Evolutionary conservation across 2,797 vertebrate species (phyloP).

Genomic region (Sebastes dallii): DNA sequence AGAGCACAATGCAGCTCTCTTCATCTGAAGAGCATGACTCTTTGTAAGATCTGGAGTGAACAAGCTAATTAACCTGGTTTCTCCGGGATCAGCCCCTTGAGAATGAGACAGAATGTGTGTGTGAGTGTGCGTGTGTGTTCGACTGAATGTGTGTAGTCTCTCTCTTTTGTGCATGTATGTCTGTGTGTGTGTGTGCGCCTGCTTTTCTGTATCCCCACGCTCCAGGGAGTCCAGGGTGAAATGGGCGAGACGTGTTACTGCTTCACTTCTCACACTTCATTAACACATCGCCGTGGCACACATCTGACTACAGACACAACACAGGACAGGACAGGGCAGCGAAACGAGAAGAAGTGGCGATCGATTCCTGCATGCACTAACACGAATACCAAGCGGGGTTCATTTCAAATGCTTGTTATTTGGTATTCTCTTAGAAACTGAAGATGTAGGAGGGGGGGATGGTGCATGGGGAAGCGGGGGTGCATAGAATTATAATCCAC

Average conservation of each 20-base stretch:
- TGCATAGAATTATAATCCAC: slow-evolving; percentile 65
- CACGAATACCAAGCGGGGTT: slow-evolving; percentile 34
- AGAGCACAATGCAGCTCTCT: slow-evolving; percentile 67
- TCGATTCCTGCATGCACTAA: slow-evolving; percentile 11
- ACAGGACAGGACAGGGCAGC: slow-evolving; percentile 30
- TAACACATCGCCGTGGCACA: slow-evolving; percentile 82
- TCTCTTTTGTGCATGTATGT: slow-evolving; percentile 10
- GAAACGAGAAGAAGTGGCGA: slow-evolving; percentile 1
- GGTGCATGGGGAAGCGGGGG: slow-evolving; percentile 13
- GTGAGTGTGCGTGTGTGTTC: background rate
- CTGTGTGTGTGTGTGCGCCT: background rate
- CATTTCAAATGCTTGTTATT: slow-evolving; percentile 64
- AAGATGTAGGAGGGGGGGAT: slow-evolving; percentile 43
- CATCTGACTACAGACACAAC: slow-evolving; percentile 68
- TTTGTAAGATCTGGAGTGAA: slow-evolving; percentile 81
- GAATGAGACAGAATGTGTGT: slow-evolving; percentile 71
- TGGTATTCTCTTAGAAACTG: slow-evolving; percentile 75
- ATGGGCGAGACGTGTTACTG: slow-evolving; percentile 84
- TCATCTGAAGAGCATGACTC: slow-evolving; percentile 71
- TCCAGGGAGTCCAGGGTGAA: slow-evolving; percentile 72
- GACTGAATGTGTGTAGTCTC: background rate
- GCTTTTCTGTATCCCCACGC: slow-evolving; percentile 38
- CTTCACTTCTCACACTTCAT: slow-evolving; percentile 93
- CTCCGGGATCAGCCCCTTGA: slow-evolving; percentile 82
- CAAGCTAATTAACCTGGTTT: slow-evolving; percentile 92